Base-by-base conservation (phyloP, 1,140 invertebrate species). In the Zaprionus africanus region DNA sequence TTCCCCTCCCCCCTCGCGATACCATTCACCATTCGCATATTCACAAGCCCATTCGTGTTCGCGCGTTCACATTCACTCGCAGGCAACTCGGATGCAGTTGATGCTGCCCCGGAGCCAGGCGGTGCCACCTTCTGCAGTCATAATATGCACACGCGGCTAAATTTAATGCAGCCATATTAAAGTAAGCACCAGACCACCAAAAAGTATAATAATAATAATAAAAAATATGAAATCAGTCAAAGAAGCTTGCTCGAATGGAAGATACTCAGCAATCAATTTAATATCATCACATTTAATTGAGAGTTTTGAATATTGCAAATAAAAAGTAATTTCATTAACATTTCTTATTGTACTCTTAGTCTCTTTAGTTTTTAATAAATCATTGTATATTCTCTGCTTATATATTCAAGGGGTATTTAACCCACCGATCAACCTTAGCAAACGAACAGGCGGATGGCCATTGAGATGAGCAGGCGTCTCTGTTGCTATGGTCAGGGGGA, bases 121-220 rank as follows among this genome's bases (percentile, higher is more conserved):
- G 43, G 60, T 78, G 82, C 83, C 84, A 86, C 83, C 83, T 86
- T 88, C 84, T 88, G 79, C 84, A 86, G 84, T 88, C 83, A 88
- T 80, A 82, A 86, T 74, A 86, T 74, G 72, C 81, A 80, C 80
- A 88, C 77, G 77, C 77, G 66, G 79, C 67, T 59, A 49, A 76
- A 78, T 76, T 81, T 85, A 85, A 85, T 86, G 79, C 82, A 87
- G 72, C 72, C 77, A 75, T 88, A 86, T 87, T 86, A 88, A 86
- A 88, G 80, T 83, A 63, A 86, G 84, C 80, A 53, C 73, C 80
- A 86, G 78, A 83, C 74, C 77, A 77, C 77, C 77, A 83, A 74
- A 79, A 78, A 70, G 71, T 54, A 60, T 64, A 64, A 79, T 62
- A 60, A 60, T 61, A 76, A 71, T 46, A 65, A 65, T 63, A 79